Conservation (phyloP, 53 echinoderm and acorn worm genomes). For the Mesocentrotus franciscanus region DNA sequence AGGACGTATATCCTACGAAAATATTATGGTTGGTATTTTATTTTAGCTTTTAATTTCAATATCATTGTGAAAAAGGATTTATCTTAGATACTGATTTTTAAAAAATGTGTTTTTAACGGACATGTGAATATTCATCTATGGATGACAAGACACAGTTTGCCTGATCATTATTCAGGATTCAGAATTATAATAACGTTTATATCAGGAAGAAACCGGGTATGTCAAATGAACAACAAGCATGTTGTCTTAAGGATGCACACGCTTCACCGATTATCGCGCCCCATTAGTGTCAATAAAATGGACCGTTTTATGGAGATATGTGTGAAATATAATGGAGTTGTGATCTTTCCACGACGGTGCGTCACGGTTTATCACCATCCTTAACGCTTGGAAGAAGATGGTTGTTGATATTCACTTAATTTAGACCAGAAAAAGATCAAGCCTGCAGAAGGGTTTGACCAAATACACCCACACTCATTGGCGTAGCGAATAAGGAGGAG, state of each 20-base stretch:
- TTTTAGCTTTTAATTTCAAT: too few relatives aligned
- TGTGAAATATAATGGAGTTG: not conserved
- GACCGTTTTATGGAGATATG: not conserved
- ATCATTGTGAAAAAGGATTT: too few relatives aligned
- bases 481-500: too few relatives aligned
- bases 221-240: not conserved
- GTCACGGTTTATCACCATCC: not conserved
- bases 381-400: not conserved
- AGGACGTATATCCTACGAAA: too few relatives aligned
- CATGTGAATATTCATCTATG: too few relatives aligned
- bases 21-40: too few relatives aligned
- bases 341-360: not conserved
- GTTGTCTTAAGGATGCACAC: not conserved
- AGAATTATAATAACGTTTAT: not conserved
- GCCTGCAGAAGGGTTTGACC: not conserved
- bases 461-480: not conserved
- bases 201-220: not conserved
- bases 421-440: not conserved
- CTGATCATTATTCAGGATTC: not conserved
- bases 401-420: not conserved
- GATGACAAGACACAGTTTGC: too few relatives aligned
- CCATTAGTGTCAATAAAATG: conserved; percentile 29
- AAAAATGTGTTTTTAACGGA: too few relatives aligned
- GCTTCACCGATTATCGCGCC: not conserved
- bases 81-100: too few relatives aligned